These are phyloP conservation scores for Heteropelma amictum DNA, from an alignment of 2,888 invertebrate genomes.

Conservation along the genomic window DNA sequence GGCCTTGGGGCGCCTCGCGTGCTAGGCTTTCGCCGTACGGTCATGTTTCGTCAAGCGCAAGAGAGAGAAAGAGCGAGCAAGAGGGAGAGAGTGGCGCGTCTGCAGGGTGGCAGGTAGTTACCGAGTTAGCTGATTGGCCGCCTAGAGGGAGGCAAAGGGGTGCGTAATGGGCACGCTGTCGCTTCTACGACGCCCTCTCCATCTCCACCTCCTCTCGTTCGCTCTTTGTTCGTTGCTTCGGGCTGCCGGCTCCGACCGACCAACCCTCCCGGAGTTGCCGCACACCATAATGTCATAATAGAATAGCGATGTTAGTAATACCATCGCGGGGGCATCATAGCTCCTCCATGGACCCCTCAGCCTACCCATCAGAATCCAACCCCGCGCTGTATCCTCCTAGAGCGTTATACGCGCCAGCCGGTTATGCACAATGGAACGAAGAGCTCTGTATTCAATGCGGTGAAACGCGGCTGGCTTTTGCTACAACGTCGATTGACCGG, in stretches of 20 bases:
- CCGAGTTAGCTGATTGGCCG: conserved; percentile 76
- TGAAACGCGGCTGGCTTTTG: conserved; percentile 49
- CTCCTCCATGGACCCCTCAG: conserved; percentile 15
- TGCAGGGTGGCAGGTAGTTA: conserved; percentile 71
- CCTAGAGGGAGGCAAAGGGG: conserved; percentile 69
- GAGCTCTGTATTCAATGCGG: too few species aligned
- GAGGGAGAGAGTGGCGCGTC: conserved; percentile 58
- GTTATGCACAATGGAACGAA: too few species aligned
- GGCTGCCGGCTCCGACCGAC: conserved; percentile 43
- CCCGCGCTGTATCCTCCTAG: too few species aligned
- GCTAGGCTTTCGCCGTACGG: conserved; percentile 40
- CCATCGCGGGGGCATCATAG: conserved; percentile 70
- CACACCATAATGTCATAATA: conserved; percentile 75
- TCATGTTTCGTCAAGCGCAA: background rate
- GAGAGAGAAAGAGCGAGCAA: conserved; percentile 32
- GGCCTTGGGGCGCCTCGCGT: conserved; percentile 57
- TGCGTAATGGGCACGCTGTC: conserved; percentile 60
- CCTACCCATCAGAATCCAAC: background rate
- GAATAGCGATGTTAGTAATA: conserved; percentile 78
- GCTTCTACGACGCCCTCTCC: conserved; percentile 32
- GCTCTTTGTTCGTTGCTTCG: conserved; percentile 47
- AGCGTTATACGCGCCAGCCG: too few species aligned
- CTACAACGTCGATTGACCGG: conserved; percentile 65
- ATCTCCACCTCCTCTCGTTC: conserved; percentile 17
- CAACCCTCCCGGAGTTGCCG: conserved; percentile 48